phyloP scores from a whole-genome alignment of 2,113 vertebrate species.

The Apteryx owenii region DNA sequence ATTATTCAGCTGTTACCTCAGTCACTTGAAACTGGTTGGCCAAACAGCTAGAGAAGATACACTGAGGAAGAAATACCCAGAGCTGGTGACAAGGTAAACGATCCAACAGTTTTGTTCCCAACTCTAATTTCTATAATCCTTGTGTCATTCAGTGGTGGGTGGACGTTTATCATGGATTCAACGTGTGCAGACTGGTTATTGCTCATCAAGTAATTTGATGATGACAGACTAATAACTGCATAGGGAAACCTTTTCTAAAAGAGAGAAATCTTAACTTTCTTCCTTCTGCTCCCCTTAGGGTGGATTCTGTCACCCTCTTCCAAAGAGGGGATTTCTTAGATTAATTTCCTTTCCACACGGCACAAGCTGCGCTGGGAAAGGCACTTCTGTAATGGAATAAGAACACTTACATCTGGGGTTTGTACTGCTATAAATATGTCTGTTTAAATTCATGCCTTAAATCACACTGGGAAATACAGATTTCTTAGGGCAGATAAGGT shows the following conservation, averaged over 20 bases:
- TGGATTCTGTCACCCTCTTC: not conserved
- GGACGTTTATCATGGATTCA: not conserved
- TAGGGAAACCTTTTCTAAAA: not conserved
- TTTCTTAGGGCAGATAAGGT: not conserved
- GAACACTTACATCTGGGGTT: not conserved
- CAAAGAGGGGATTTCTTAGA: not conserved
- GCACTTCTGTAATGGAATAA: not conserved
- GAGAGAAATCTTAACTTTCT: not conserved
- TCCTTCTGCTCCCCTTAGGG: not conserved
- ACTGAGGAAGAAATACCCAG: not conserved
- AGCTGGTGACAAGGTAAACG: not conserved
- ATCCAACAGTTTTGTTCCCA: not conserved
- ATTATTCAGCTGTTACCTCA: not conserved
- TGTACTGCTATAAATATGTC: not conserved
- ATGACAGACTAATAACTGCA: not conserved
- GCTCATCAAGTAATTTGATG: not conserved
- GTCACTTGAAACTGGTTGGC: not conserved
- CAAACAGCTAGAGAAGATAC: not conserved
- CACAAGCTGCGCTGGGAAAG: not conserved
- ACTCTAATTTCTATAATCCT: not conserved
- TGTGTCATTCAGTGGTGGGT: not conserved
- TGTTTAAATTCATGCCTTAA: not conserved
- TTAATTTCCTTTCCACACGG: not conserved
- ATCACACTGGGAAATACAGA: not conserved
- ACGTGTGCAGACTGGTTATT: not conserved